A percentile compares a stretch with the other conserved stretches of the same genome.
These are phyloP conservation scores for Cricetomys ansorgei DNA, from an alignment of 2,113 vertebrate species.

Conservation along the genomic window DNA sequence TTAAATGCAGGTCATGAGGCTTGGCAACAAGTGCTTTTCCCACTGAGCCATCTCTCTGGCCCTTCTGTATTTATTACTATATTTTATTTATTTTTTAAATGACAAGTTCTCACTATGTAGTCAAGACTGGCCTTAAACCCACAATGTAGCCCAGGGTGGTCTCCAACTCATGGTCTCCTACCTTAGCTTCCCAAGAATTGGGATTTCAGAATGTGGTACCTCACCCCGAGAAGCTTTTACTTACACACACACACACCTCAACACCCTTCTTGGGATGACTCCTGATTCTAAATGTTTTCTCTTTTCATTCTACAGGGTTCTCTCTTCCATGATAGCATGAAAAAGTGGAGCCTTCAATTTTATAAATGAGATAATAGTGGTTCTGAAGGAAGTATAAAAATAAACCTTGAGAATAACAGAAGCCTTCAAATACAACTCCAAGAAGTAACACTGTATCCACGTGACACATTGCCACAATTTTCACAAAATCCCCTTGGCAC, in stretches of 20 bases:
- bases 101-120: not conserved
- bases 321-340: not conserved
- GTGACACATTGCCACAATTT: conserved; percentile 9
- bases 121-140: not conserved
- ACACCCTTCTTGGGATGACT: not conserved
- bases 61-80: not conserved
- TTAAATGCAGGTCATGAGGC: not conserved
- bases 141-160: not conserved
- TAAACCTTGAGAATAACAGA: conserved; percentile 42
- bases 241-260: not conserved
- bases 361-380: conserved; percentile 36
- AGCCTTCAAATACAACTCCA: conserved; percentile 13
- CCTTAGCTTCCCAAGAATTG: not conserved
- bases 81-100: not conserved
- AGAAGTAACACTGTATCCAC: conserved; percentile 15
- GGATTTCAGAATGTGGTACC: not conserved
- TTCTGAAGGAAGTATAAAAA: conserved; percentile 38
- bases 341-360: conserved; percentile 19
- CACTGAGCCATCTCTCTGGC: not conserved
- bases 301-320: not conserved
- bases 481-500: not conserved
- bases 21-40: not conserved
- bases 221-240: not conserved
- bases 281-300: not conserved
- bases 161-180: not conserved